Conservation (phyloP, 2,888 invertebrate species). For the Imbricaverruca yamaguchii region DNA sequence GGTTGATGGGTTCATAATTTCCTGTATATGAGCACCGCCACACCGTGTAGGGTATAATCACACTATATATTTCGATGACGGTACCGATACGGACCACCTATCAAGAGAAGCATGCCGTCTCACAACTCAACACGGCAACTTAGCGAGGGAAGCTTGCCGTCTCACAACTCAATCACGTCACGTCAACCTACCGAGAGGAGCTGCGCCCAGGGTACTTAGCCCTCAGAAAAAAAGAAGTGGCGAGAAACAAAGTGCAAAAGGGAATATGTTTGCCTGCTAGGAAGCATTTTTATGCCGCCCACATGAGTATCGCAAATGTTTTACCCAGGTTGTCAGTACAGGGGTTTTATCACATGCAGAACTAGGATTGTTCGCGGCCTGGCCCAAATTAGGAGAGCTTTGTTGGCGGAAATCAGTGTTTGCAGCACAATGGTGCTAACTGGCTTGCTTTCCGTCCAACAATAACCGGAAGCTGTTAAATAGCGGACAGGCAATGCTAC, state of each 20-base stretch:
- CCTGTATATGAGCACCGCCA: too few species aligned
- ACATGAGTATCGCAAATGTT: background rate
- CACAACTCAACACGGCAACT: too few species aligned
- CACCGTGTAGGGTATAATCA: too few species aligned
- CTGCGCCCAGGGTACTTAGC: too few species aligned
- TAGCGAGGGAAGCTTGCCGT: too few species aligned
- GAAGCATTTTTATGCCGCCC: background rate
- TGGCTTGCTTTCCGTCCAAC: background rate
- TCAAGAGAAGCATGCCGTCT: too few species aligned
- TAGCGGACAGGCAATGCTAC: background rate
- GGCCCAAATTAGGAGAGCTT: slow-evolving; percentile 4
- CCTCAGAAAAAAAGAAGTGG: too few species aligned
- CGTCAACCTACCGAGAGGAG: too few species aligned
- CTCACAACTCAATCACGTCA: too few species aligned
- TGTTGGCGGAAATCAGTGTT: background rate
- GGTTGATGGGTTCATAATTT: too few species aligned
- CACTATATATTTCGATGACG: too few species aligned
- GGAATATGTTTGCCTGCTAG: background rate
- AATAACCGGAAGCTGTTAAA: background rate
- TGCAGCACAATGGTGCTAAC: background rate
- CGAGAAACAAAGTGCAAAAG: background rate
- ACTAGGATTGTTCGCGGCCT: background rate
- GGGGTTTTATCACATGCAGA: background rate
- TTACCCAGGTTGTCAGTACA: background rate
- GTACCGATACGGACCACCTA: too few species aligned